Conservation (phyloP, 2,113 vertebrate species). For the Mionectes macconnelli region DNA sequence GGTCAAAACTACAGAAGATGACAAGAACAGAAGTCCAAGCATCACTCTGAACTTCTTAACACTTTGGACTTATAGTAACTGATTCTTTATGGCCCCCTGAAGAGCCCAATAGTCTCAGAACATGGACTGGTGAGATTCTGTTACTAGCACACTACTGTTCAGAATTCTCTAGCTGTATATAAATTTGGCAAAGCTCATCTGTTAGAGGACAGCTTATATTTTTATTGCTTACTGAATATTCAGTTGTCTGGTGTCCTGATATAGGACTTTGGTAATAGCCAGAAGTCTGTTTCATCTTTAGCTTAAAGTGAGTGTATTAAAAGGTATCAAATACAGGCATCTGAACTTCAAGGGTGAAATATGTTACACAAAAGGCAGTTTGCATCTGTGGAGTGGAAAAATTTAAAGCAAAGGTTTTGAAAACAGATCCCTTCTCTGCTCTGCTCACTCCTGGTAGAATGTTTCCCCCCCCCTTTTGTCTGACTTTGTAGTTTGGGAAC, state of each 20-base stretch:
- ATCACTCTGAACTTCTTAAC: not conserved
- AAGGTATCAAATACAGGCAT: not conserved
- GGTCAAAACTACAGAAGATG: not conserved
- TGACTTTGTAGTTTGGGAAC: not conserved
- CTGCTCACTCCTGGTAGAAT: not conserved
- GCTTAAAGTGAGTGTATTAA: not conserved
- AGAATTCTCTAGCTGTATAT: not conserved
- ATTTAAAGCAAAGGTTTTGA: not conserved
- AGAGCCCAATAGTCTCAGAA: not conserved
- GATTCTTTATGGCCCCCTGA: not conserved
- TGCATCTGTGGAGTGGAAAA: not conserved
- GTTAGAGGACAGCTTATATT: not conserved
- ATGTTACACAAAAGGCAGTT: not conserved
- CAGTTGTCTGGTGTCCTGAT: not conserved
- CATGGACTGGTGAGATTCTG: not conserved
- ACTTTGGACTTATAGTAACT: not conserved
- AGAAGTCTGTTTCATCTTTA: not conserved
- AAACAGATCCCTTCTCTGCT: not conserved
- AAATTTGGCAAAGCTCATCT: not conserved
- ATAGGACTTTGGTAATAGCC: not conserved
- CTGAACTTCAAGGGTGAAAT: not conserved
- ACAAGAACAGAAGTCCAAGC: not conserved
- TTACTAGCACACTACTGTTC: not conserved
- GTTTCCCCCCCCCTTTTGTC: not conserved
- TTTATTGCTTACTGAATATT: not conserved